Percentiles rank a stretch among this genome's conserved stretches.
These are phyloP conservation scores for Drosophila birchii DNA, from an alignment of 2,888 invertebrate genomes.

Conservation along the genomic window DNA sequence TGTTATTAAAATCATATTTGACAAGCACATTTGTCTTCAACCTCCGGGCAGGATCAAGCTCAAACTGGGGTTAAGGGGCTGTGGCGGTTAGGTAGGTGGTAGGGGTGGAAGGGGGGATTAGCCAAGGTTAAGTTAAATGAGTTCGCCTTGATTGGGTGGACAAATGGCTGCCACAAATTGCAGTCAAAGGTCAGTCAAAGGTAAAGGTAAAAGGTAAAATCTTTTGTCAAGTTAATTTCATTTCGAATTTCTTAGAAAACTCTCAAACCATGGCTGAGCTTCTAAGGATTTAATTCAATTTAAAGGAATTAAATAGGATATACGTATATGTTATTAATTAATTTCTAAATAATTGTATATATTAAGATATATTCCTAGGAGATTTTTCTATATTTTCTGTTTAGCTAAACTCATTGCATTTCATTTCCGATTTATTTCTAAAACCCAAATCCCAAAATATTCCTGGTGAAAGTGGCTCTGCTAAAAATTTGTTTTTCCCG, in stretches of 20 bases:
- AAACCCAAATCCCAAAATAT: not conserved
- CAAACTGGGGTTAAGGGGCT: constrained; percentile 1
- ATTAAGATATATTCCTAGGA: not conserved
- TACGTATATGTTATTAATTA: not conserved
- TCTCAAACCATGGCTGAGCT: not conserved
- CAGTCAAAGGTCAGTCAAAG: constrained; percentile 12
- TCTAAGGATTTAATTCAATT: not conserved
- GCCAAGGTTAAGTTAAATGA: constrained; percentile 10
- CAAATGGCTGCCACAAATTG: constrained; percentile 9
- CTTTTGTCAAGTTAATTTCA: not conserved
- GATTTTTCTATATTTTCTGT: not conserved
- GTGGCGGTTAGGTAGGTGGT: too few species aligned
- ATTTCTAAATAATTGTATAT: not conserved
- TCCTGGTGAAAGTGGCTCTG: constrained; percentile 2
- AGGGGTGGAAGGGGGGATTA: not conserved
- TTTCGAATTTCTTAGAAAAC: not conserved
- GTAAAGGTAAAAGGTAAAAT: not conserved
- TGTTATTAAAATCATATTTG: constrained; percentile 44
- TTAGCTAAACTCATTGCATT: not conserved
- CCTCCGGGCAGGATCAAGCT: constrained; percentile 13
- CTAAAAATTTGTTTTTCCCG: constrained; percentile 1
- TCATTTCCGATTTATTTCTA: not conserved
- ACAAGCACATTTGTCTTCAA: constrained; percentile 39
- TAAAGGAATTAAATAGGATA: not conserved
- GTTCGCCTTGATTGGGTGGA: constrained; percentile 2